Evolutionary conservation across 2,888 invertebrate genomes (phyloP), one percentile per base, ranked within the genome.

Genomic region (Gastracanthus pulcherrimus): DNA sequence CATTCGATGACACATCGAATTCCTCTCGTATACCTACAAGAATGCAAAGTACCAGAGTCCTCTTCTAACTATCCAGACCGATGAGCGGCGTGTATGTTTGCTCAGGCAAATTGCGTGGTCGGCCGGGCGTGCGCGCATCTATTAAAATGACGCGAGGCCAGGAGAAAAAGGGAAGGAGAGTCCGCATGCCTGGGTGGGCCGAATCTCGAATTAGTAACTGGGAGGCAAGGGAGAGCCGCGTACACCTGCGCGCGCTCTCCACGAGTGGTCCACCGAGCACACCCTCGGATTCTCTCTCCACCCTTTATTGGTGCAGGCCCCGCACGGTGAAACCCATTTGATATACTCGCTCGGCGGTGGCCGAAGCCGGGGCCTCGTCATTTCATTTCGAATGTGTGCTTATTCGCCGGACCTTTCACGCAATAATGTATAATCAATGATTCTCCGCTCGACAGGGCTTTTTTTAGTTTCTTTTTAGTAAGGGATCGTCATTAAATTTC

Each of bases 141-240:
- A 79, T 82, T 76, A 76, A 76, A 71, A 66, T 60, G 66, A 81
- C 71, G 71, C 36, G 58, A n/a, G n/a, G 31, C 11, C 3, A 4
- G 62, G 51, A 29, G 80, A 16, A 36, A 3, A 48, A 55, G 72
- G 55, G 45, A 60, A 26, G 36, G 67, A 69, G 79, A 67, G 45
- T n/a, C 48, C 38, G 58, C 41, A 51, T 5, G 38, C 71, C 29
- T 82, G 82, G 82, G 80, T 82, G 82, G 82, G 77, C 82, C 67
- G 58, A 80, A 60, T 74, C 77, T 60, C 62, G 77, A 82, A 82
- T 82, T 82, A 80, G 82, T 76, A 70, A 80, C 80, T 77, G 76
- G 38, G 67, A 23, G 19, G 45, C 7, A 60, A n/a, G n/a, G n/a
- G n/a, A n/a, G n/a, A n/a, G n/a, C n/a, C n/a, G 29, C 60, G 58